phyloP scores from a whole-genome alignment of 2,797 vertebrate genomes.

The Sylvia borin region DNA sequence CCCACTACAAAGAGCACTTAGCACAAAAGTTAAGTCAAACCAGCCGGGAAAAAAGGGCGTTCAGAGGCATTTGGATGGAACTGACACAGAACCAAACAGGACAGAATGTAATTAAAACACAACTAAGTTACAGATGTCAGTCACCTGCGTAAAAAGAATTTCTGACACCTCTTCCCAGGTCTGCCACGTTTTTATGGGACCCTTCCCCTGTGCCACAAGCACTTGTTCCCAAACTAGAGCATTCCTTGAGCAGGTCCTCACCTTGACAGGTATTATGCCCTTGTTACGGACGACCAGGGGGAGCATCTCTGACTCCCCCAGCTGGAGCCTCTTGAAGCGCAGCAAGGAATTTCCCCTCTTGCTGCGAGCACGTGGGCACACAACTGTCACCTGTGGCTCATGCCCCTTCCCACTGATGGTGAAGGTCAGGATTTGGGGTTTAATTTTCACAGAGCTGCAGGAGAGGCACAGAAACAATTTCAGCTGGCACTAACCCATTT shows the following conservation, averaged over 20 bases:
- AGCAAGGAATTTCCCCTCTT: constrained; percentile 78
- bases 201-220: neutral
- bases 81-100: neutral
- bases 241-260: constrained; percentile 22
- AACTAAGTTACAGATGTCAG: neutral
- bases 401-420: constrained; percentile 84
- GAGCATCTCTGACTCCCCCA: constrained; percentile 73
- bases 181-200: neutral
- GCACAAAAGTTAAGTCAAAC: neutral
- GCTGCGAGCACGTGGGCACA: constrained; percentile 76
- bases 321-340: constrained; percentile 80
- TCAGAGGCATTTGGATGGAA: neutral
- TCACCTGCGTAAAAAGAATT: neutral
- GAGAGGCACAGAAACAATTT: neutral
- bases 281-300: constrained; percentile 85
- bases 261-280: constrained; percentile 76
- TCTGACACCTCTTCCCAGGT: neutral
- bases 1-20: neutral
- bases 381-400: constrained; percentile 82
- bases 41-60: rapidly evolving
- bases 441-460: constrained; percentile 51
- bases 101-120: neutral
- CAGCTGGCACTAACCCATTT: neutral
- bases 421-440: constrained; percentile 78
- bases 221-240: neutral